Conservation (phyloP, 2,888 invertebrate genomes). For the Nemoura dubitans region DNA sequence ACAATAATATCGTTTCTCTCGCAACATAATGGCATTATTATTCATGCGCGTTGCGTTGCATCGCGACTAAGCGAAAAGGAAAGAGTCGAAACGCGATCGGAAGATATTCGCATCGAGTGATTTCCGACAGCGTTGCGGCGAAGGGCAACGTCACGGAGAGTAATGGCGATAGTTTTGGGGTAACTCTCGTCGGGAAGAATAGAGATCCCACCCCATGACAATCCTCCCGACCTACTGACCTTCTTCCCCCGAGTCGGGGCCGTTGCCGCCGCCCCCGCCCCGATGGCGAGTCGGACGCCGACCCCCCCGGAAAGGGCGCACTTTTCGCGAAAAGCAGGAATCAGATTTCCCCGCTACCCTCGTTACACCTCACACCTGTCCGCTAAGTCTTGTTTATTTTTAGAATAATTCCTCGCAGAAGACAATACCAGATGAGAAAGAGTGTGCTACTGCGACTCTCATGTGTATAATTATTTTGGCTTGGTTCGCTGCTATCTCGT, state of each 20-base stretch:
- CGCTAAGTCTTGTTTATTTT: neutral
- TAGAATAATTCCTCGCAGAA: neutral
- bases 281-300: neutral
- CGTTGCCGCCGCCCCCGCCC: neutral
- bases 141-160: neutral
- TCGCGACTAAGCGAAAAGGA: neutral
- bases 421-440: slow-evolving; percentile 4
- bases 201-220: neutral
- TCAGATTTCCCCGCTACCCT: neutral
- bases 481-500: neutral
- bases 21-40: neutral
- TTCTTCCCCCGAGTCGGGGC: neutral
- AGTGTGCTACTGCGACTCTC: neutral
- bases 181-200: neutral
- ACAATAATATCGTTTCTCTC: slow-evolving; percentile 12
- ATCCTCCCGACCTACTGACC: slow-evolving; percentile 18
- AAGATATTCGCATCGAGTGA: neutral
- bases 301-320: neutral
- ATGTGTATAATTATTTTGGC: slow-evolving; percentile 12
- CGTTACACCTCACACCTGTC: neutral
- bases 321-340: neutral
- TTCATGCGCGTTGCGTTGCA: neutral
- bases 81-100: neutral
- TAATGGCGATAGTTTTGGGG: slow-evolving; percentile 12
- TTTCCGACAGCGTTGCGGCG: neutral